These are phyloP conservation scores for Sebastolobus altivelis DNA, from an alignment of 2,797 vertebrate species.

Conservation along the genomic window DNA sequence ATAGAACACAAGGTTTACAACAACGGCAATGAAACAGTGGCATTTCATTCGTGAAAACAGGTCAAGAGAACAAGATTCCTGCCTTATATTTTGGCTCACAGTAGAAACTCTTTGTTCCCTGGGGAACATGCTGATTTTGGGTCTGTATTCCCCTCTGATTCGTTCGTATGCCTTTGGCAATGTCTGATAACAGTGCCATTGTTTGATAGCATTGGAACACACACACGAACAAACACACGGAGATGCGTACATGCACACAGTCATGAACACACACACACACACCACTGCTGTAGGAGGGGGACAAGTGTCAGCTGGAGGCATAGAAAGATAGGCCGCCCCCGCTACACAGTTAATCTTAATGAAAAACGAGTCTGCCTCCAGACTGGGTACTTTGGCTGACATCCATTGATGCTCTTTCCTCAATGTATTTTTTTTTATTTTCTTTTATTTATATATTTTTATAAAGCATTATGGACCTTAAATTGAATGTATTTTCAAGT, in stretches of 20 bases:
- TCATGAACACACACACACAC: constrained; percentile 25
- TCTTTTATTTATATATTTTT: constrained; percentile 37
- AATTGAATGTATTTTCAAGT: constrained; percentile 28
- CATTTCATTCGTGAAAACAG: constrained; percentile 58
- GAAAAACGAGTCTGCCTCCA: constrained; percentile 80
- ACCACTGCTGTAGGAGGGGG: constrained; percentile 68
- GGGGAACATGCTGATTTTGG: constrained; percentile 68
- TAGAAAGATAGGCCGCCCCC: constrained; percentile 77
- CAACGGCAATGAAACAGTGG: background rate
- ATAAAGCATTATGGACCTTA: constrained; percentile 31
- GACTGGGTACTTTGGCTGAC: constrained; percentile 75
- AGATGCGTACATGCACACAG: background rate
- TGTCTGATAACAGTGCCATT: constrained; percentile 75
- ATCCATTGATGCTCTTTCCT: constrained; percentile 75
- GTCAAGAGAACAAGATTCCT: constrained; percentile 57
- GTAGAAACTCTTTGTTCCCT: constrained; percentile 58
- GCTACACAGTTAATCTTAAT: constrained; percentile 83
- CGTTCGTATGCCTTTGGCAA: constrained; percentile 67
- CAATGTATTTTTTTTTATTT: constrained; percentile 46
- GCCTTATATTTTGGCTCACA: constrained; percentile 58
- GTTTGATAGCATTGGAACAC: constrained; percentile 72
- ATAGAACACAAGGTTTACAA: constrained; percentile 28
- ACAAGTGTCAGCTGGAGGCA: constrained; percentile 82
- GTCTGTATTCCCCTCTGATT: constrained; percentile 70
- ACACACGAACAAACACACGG: constrained; percentile 23